Base-by-base conservation (phyloP, 1,140 invertebrate genomes). In the Anagrus nilaparvatae region DNA sequence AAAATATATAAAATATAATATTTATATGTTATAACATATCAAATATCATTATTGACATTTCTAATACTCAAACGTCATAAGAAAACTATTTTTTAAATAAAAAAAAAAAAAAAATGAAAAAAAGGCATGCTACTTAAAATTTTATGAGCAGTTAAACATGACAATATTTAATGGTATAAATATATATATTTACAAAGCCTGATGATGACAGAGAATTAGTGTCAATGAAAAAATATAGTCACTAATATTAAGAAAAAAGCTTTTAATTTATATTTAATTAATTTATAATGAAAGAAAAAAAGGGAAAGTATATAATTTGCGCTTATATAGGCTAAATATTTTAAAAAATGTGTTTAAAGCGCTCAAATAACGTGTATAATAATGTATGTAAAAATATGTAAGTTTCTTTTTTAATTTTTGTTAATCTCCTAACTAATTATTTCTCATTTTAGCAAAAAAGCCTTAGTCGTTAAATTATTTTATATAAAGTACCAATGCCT, bases 201-300 rank as follows among this genome's bases (percentile, higher is more conserved):
- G 17, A 30, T 46, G 30, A 31, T n/a, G n/a, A n/a, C 39, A 51
- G 44, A 46, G 49, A 52, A 52, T 43, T 48, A 49, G 49, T 43
- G 44, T 51, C 37, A 28, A 44, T 25, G 21, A 49, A 33, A 42
- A 51, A 46, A 41, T 30, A 42, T 64, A 65, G 61, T 64, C 60
- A 65, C 47, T 64, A 65, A 58, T 62, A 29, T 60, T 63, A 65
- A 63, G 60, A 43, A 32, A 44, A 48, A 32, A 28, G 27, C 10
- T 35, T 13, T 28, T 35, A 48, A 35, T 59, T 58, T 55, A 52
- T 50, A 53, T 54, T 63, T 61, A 45, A 65, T 62, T 64, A 62
- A 66, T 66, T 65, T 65, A 65, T 65, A 63, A 63, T 52, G 40
- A 59, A 47, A 34, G 33, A 51, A 48, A 51, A 37, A 50, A 24